Percentiles rank a stretch among this genome's conserved stretches.
phyloP scores from a whole-genome alignment of 2,113 vertebrate species.

The Catagonus wagneri region DNA sequence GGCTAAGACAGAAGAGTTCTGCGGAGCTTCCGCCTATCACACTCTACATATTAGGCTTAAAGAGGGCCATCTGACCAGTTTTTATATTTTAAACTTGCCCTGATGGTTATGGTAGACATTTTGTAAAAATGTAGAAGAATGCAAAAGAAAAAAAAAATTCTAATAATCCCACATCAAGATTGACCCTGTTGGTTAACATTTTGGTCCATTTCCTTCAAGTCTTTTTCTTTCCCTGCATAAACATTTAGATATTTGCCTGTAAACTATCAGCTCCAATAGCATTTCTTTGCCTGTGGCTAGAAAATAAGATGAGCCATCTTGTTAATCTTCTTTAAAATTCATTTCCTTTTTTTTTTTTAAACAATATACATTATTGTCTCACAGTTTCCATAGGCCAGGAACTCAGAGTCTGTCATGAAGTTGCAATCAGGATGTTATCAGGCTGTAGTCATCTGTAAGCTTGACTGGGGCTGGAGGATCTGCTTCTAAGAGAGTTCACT shows the following conservation, averaged over 20 bases:
- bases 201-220: neutral
- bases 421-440: too few species aligned
- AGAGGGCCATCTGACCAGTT: neutral
- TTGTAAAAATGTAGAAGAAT: neutral
- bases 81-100: neutral
- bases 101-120: neutral
- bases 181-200: neutral
- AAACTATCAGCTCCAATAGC: neutral
- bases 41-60: neutral
- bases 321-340: neutral
- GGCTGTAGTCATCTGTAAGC: neutral
- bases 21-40: neutral
- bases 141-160: conserved; percentile 7
- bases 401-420: neutral
- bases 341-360: neutral
- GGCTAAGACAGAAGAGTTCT: neutral
- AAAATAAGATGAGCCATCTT: neutral
- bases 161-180: neutral
- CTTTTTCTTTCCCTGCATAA: neutral
- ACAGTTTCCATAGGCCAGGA: neutral
- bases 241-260: neutral
- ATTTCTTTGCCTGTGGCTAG: neutral
- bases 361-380: neutral
- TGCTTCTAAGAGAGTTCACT: neutral
- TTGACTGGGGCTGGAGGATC: too few species aligned